A percentile compares a stretch with the other conserved stretches of the same genome.
Conservation (phyloP, 1,140 invertebrate species). For the Achatina immaculata region DNA sequence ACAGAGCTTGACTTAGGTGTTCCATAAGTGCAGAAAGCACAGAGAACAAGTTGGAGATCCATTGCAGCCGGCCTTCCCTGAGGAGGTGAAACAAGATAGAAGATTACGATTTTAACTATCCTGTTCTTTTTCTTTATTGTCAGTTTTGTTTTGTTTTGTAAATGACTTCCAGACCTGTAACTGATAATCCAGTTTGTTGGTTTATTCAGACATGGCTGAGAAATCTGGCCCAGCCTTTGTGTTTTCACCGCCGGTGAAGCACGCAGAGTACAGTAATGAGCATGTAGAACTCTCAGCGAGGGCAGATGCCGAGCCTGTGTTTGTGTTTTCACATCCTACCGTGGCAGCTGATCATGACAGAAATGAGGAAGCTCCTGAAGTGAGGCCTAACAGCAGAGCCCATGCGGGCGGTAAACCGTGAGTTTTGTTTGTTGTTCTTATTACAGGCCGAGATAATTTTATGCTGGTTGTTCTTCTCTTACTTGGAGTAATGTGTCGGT, state of each 20-base stretch:
- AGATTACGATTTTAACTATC: too few species aligned
- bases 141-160: too few species aligned
- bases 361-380: background rate
- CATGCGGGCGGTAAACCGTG: background rate
- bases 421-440: background rate
- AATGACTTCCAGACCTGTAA: too few species aligned
- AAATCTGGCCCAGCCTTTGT: background rate
- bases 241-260: constrained; percentile 11
- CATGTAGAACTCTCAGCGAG: background rate
- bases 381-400: background rate
- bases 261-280: background rate
- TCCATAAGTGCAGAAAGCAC: too few species aligned
- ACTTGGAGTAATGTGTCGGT: background rate
- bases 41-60: too few species aligned
- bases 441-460: background rate
- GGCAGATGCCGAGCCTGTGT: background rate
- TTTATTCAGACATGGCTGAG: too few species aligned
- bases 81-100: too few species aligned
- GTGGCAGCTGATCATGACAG: background rate
- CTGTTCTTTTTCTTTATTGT: too few species aligned
- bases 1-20: too few species aligned
- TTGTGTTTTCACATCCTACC: constrained; percentile 25
- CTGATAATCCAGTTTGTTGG: too few species aligned
- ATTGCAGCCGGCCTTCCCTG: too few species aligned
- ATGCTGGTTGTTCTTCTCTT: background rate